Percentiles rank a stretch among this genome's conserved stretches.
phyloP scores from a whole-genome alignment of 2,797 vertebrate species.

The Sebastes flavidus region DNA sequence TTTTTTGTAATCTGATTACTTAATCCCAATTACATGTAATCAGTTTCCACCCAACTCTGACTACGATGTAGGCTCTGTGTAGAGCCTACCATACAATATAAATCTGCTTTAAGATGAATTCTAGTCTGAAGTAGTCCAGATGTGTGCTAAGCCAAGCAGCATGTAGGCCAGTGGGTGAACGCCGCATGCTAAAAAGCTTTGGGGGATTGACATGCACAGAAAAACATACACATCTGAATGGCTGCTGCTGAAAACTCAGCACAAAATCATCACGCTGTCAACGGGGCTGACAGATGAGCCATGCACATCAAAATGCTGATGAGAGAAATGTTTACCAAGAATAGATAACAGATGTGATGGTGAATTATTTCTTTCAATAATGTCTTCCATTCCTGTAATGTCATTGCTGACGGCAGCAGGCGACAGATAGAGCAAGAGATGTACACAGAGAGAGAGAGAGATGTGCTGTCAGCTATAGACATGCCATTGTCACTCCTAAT shows the following conservation, averaged over 20 bases:
- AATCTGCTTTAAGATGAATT: neutral
- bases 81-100: neutral
- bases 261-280: neutral
- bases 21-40: neutral
- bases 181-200: neutral
- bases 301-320: slow-evolving; percentile 9
- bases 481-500: slow-evolving; percentile 61
- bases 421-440: slow-evolving; percentile 1
- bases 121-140: neutral
- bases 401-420: slow-evolving; percentile 44
- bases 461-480: slow-evolving; percentile 51
- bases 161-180: neutral
- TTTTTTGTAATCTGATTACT: neutral
- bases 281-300: slow-evolving; percentile 11
- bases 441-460: slow-evolving; percentile 1
- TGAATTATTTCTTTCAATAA: slow-evolving; percentile 60
- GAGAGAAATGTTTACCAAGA: slow-evolving; percentile 56
- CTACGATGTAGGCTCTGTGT: neutral
- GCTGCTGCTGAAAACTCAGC: neutral
- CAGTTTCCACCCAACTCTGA: neutral
- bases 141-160: slow-evolving; percentile 12
- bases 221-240: neutral
- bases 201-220: neutral
- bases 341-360: slow-evolving; percentile 59
- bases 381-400: slow-evolving; percentile 48